Evolutionary conservation across 2,888 invertebrate genomes (phyloP), one percentile per base, ranked within the genome.

Genomic region (Bhutanitis thaidina): DNA sequence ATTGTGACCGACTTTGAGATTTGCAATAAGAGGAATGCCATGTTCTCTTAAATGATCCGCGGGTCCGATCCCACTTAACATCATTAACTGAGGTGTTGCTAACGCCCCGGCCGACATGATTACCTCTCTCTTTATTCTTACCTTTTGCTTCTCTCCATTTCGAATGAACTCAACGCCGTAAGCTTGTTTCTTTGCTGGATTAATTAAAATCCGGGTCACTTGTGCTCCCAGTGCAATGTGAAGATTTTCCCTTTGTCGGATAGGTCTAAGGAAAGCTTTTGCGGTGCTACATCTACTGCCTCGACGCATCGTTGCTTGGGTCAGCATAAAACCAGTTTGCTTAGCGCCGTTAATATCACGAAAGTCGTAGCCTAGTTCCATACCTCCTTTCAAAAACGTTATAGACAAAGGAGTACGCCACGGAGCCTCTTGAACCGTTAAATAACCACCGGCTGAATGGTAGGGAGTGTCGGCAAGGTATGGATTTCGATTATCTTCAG

Each of bases 41-140:
- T 94, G 91, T 52, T 93, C 91, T 50, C 91, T 81, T 3, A 96
- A 80, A 69, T 96, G 95, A 10, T 95, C 94, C 1, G 91, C 91
- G 0, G 96, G 96, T 0, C 96, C 96, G 15, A 97, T 92, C 0
- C 98, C 98, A 47, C 96, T 97, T 7, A 98, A 74, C 97, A 98
- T 96, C 58, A 98, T 90, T 14, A 98, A 71, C 65, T 98, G 97
- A 0, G 98, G 97, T 2, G 95, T 93, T 46, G 95, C 94, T 32
- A 98, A 92, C 0, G 98, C 93, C 0, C 98, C 98, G 0, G 97
- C 95, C 1, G 96, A 95, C 62, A 97, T 86, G 7, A 98, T 92
- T 0, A 98, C 93, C 77, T 97, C 97, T 46, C 94, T 91, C 53
- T 93, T 92, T 0, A 96, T 96, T 55, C 93, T 89, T 0, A 95